These are phyloP conservation scores for Pyrgilauda ruficollis DNA, from an alignment of 2,113 vertebrate species.

Conservation along the genomic window DNA sequence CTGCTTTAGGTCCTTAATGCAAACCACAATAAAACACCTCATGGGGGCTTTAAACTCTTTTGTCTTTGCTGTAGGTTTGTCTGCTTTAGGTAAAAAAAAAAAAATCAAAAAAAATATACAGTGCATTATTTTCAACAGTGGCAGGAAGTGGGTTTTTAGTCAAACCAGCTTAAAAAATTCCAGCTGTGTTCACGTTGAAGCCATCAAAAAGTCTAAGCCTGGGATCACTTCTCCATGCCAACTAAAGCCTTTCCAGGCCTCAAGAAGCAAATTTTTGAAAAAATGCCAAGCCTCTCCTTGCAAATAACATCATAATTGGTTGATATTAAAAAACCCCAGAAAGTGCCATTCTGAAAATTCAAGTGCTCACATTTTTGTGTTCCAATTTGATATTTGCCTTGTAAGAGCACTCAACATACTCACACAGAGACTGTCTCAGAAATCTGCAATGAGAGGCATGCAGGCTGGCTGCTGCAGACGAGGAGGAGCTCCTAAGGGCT, in stretches of 20 bases:
- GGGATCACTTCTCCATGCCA: slow-evolving; percentile 63
- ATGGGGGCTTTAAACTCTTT: not conserved
- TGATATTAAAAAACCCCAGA: slow-evolving; percentile 41
- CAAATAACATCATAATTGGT: slow-evolving; percentile 73
- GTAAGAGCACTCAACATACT: slow-evolving; percentile 43
- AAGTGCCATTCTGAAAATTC: slow-evolving; percentile 54
- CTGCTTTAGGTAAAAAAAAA: not conserved
- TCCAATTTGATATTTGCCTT: slow-evolving; percentile 29
- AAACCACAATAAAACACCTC: not conserved
- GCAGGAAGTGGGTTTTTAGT: slow-evolving; percentile 70
- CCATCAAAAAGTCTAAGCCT: slow-evolving; percentile 56
- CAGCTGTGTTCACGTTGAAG: slow-evolving; percentile 58
- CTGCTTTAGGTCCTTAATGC: not conserved
- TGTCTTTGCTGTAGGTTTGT: slow-evolving; percentile 49
- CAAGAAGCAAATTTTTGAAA: slow-evolving; percentile 69
- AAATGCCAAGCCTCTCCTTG: slow-evolving; percentile 63
- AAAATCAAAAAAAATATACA: not conserved
- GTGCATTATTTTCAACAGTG: slow-evolving; percentile 61
- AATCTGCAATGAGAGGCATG: slow-evolving; percentile 1
- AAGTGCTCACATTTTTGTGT: slow-evolving; percentile 58
- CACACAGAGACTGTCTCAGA: not conserved
- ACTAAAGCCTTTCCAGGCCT: slow-evolving; percentile 44
- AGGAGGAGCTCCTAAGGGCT: not conserved
- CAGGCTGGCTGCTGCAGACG: not conserved
- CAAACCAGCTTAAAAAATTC: slow-evolving; percentile 68